Base-by-base conservation (phyloP, 2,888 invertebrate species). In the Halictus ligatus region DNA sequence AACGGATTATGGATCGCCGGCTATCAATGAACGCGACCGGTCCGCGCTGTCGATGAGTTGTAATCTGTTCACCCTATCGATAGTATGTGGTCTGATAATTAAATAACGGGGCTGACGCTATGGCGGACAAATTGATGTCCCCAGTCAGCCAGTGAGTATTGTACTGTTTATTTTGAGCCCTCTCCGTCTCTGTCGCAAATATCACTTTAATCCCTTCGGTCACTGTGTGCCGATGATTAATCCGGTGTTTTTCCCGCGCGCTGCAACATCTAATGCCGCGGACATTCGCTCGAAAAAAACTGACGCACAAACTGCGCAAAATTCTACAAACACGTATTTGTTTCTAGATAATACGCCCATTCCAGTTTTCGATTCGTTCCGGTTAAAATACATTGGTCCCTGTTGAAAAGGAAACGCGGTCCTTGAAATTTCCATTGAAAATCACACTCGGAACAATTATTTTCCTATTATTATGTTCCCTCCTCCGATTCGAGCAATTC, bases 101-200 rank as follows among this genome's bases (percentile, higher is more conserved):
- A 85, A 85, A 85, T 85, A 85, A 85, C 78, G 75, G 78, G 75
- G 78, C 75, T 72, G 75, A 83, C 78, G 84, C 78, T 85, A 85
- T 75, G 84, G 78, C 84, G 64, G 84, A 79, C 84, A 85, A 85
- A 85, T 85, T 85, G 84, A 85, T 83, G 84, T 78, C 84, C 84
- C 84, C 71, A 79, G 84, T 83, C 78, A 83, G 69, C 60, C 75
- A 71, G 71, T 54, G 84, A 75, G 78, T 75, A 84, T 85, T 75
- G 84, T 60, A 50, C 74, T 73, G 84, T 83, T 85, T 78, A 83
- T 76, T 85, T 73, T 85, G 29, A 71, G 64, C 75, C 78, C 84
- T 54, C 74, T 48, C 78, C 48, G 46, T 46, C 78, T 29, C 71
- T 67, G 75, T n/a, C 40, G 75, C 78, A 84, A 79, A 85, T 84